Evolutionary conservation across 2,888 invertebrate species (phyloP), one percentile per base, ranked within the genome.

Genomic region (Synanthedon tipuliformis): DNA sequence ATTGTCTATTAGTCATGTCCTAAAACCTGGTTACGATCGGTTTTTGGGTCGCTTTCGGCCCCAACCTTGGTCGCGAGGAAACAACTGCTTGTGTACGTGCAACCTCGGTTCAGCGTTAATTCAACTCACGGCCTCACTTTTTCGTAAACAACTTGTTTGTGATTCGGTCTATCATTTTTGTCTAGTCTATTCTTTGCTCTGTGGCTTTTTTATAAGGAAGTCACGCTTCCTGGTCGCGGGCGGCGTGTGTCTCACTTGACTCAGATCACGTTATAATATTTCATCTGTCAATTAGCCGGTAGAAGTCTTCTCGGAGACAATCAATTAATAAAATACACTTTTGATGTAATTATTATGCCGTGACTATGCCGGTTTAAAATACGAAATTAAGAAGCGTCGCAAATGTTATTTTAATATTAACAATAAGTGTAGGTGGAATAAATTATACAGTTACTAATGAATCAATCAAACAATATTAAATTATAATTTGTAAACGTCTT

Each of bases 1-100:
- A 78, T 79, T 78, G 77, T 80, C 64, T 68, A 78, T 83, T 83
- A 75, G 83, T 82, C 80, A 81, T 81, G 83, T 81, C 76, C 80
- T 65, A 75, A 75, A 79, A 81, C 62, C 66, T 63, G 62, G 61
- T 78, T 75, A 77, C 76, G 70, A 71, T 78, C 75, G 73, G 70
- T 70, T 77, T 80, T 71, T 71, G 71, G 73, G 68, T 69, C 56
- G 57, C 55, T 59, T 54, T 57, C 55, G 53, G 53, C 23, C 50
- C 23, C 73, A 73, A 68, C 78, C 78, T 77, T 78, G 75, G 62
- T 60, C 45, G 45, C 61, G 63, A 63, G 66, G 65, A 68, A 67
- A 69, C 70, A 68, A 69, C 73, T 34, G 70, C 67, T 57, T 62
- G 61, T 61, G 69, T 79, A 83, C 84, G 82, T 81, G 82, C 73